These are phyloP conservation scores for Sphenodon punctatus DNA, from an alignment of 2,797 vertebrate genomes.

Conservation along the genomic window DNA sequence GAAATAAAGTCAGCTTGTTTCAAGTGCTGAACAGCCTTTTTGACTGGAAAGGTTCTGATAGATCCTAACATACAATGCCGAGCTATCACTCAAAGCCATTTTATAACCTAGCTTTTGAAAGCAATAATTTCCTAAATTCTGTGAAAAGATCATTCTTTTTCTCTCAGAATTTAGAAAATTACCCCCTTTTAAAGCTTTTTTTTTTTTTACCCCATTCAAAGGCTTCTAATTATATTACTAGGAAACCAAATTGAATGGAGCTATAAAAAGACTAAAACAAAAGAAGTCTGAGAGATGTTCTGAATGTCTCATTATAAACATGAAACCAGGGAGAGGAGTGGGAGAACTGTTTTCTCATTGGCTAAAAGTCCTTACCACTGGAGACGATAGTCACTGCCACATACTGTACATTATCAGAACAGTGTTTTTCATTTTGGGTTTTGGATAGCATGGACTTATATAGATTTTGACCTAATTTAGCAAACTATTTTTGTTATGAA, in stretches of 20 bases:
- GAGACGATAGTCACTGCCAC: background rate
- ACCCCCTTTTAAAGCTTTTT: conserved; percentile 21
- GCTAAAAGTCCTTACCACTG: background rate
- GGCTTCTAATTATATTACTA: conserved; percentile 60
- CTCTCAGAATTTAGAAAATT: conserved; percentile 47
- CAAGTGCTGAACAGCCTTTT: conserved; percentile 42
- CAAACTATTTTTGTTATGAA: too few species aligned
- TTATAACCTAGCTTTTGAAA: conserved; percentile 56
- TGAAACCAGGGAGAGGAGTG: background rate
- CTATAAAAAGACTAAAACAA: conserved; percentile 55
- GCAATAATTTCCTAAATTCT: conserved; percentile 65
- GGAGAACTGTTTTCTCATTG: background rate
- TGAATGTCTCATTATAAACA: conserved; percentile 37
- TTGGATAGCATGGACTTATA: too few species aligned
- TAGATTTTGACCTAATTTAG: too few species aligned
- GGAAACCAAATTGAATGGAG: conserved; percentile 46
- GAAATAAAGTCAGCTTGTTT: conserved; percentile 29
- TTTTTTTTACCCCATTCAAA: conserved; percentile 32
- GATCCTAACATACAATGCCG: conserved; percentile 42
- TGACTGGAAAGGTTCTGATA: conserved; percentile 24
- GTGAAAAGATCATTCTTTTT: conserved; percentile 50
- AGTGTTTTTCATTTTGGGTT: too few species aligned
- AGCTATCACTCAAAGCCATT: conserved; percentile 59
- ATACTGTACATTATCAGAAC: background rate
- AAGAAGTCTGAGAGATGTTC: conserved; percentile 50